Evolutionary conservation across 2,888 invertebrate species (phyloP).

Genomic region (Caenorhabditis zanzibari): DNA sequence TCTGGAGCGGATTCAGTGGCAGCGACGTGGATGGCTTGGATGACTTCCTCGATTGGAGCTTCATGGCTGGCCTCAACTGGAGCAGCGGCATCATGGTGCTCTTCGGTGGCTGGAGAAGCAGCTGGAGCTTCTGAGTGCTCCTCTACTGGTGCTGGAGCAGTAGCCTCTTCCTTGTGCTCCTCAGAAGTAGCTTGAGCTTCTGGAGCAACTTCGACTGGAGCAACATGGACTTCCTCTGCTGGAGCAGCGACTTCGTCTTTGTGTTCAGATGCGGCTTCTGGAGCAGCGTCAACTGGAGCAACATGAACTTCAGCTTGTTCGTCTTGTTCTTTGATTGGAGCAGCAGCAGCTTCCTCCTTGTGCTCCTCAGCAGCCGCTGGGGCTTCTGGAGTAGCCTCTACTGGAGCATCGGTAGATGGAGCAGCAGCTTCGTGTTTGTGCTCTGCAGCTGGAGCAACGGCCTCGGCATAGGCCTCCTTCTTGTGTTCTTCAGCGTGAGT

Average conservation of each 20-base stretch:
- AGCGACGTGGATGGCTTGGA: constrained; percentile 34
- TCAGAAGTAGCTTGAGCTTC: background rate
- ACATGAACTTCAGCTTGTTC: background rate
- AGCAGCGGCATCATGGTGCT: background rate
- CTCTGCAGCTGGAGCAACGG: too few species aligned
- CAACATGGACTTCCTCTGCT: constrained; percentile 3
- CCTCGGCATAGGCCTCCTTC: too few species aligned
- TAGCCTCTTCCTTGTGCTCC: constrained; percentile 7
- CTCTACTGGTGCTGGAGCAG: background rate
- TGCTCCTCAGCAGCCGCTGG: constrained; percentile 3
- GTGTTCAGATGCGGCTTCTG: background rate
- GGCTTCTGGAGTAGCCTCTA: too few species aligned
- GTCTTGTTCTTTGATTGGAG: background rate
- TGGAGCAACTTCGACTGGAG: constrained; percentile 15
- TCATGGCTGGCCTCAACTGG: background rate
- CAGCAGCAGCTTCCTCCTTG: constrained; percentile 14
- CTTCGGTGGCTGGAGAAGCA: background rate
- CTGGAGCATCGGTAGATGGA: background rate
- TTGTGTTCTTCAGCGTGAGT: background rate
- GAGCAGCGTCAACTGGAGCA: constrained; percentile 2
- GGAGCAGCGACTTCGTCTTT: background rate
- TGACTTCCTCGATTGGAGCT: constrained; percentile 26
- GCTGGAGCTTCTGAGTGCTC: background rate
- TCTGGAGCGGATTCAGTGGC: constrained; percentile 31
- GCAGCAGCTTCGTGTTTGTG: constrained; percentile 24